phyloP scores from a whole-genome alignment of 2,888 invertebrate species.

The Dynastes tityus region DNA sequence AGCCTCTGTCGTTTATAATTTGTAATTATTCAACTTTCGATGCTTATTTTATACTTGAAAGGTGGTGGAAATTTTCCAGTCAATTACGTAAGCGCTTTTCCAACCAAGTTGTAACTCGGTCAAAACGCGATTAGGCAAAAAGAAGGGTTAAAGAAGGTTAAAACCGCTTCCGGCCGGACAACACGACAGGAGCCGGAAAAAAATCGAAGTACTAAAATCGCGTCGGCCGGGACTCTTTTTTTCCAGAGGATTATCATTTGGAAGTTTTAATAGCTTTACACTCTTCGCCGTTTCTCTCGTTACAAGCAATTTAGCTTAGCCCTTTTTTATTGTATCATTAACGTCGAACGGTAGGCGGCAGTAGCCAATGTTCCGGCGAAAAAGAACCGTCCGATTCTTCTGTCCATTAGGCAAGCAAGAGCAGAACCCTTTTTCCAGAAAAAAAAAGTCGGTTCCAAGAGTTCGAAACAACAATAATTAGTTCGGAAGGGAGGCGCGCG shows the following conservation, averaged over 20 bases:
- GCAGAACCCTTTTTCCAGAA: neutral
- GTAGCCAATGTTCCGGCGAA: conserved; percentile 27
- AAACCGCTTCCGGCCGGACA: neutral
- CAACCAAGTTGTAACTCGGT: neutral
- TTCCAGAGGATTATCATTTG: conserved; percentile 41
- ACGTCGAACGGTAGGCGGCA: conserved; percentile 7
- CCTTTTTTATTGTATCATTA: conserved; percentile 45
- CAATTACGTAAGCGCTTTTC: too few species aligned
- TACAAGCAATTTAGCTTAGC: conserved; percentile 44
- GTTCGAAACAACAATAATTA: conserved; percentile 36
- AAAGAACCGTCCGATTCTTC: conserved; percentile 22
- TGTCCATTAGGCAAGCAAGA: conserved; percentile 3
- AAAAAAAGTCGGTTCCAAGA: neutral
- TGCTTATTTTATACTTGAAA: too few species aligned
- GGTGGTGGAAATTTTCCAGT: too few species aligned
- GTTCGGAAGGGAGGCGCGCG: neutral
- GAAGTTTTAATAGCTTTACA: conserved; percentile 47
- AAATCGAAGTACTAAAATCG: conserved; percentile 3
- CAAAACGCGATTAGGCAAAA: conserved; percentile 13
- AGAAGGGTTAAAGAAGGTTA: neutral
- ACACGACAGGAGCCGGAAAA: conserved; percentile 9
- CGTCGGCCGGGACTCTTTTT: conserved; percentile 10
- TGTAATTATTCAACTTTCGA: too few species aligned
- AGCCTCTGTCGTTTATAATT: too few species aligned
- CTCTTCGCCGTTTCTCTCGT: conserved; percentile 39